Conservation (phyloP, 2,797 vertebrate species). For the Acipenser transmontanus region DNA sequence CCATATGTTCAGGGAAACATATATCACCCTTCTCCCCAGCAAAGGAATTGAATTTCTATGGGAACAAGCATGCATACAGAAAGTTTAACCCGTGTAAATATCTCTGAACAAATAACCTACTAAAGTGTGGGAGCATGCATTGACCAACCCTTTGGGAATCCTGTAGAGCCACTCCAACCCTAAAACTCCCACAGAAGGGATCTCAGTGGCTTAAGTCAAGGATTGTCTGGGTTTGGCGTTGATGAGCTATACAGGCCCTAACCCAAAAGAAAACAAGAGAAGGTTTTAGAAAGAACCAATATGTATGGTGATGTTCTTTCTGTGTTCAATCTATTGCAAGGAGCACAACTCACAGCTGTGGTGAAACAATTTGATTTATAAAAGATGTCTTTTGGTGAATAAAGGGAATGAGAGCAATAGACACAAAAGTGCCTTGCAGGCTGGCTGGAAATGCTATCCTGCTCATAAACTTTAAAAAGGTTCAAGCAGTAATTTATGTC, state of each 20-base stretch:
- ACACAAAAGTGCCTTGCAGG: constrained; percentile 30
- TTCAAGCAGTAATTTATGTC: constrained; percentile 41
- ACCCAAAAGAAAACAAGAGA: constrained; percentile 50
- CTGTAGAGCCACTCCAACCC: constrained; percentile 29
- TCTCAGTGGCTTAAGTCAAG: neutral
- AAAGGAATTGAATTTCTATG: neutral
- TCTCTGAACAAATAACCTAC: constrained; percentile 28
- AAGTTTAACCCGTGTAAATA: constrained; percentile 34
- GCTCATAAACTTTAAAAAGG: constrained; percentile 28
- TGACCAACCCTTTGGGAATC: constrained; percentile 34
- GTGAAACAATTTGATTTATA: constrained; percentile 37
- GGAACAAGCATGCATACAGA: constrained; percentile 14
- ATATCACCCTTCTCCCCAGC: neutral
- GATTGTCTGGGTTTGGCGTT: constrained; percentile 32
- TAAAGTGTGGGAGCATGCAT: constrained; percentile 27
- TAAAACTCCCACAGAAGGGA: neutral
- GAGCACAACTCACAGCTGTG: constrained; percentile 55
- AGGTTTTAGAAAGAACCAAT: constrained; percentile 52
- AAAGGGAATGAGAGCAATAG: constrained; percentile 38
- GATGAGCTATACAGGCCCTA: constrained; percentile 51
- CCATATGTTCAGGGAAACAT: neutral
- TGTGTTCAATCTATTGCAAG: constrained; percentile 53
- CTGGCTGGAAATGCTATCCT: constrained; percentile 12
- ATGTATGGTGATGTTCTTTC: neutral
- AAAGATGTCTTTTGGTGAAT: constrained; percentile 1